Evolutionary conservation across 2,797 vertebrate species (phyloP).

Genomic region (Sparus aurata): DNA sequence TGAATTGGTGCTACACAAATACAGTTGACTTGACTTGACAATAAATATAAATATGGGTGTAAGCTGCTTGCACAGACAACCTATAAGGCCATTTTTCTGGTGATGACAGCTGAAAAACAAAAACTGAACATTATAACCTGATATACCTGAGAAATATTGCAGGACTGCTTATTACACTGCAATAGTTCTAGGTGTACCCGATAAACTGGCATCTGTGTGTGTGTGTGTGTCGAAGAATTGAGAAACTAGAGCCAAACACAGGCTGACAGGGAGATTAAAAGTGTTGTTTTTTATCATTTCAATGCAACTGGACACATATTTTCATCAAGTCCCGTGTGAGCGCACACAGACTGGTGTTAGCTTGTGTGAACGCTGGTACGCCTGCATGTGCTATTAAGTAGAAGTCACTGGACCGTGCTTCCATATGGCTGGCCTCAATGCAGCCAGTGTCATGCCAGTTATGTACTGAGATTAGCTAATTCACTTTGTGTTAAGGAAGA

Average conservation of each 20-base stretch:
- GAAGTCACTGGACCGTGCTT: slow-evolving; percentile 61
- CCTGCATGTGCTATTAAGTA: slow-evolving; percentile 55
- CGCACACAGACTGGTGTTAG: slow-evolving; percentile 1
- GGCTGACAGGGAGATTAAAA: slow-evolving; percentile 17
- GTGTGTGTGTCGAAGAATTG: neutral
- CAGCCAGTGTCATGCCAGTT: slow-evolving; percentile 58
- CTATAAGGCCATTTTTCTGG: too few relatives aligned
- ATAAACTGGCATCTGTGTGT: neutral
- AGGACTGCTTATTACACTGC: neutral
- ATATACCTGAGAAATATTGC: neutral
- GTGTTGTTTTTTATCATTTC: slow-evolving; percentile 21
- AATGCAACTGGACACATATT: slow-evolving; percentile 33
- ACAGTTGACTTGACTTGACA: too few relatives aligned
- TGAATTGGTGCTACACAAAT: too few relatives aligned
- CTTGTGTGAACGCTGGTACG: slow-evolving; percentile 30
- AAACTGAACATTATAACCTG: neutral
- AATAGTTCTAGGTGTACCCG: too few relatives aligned
- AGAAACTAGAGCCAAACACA: slow-evolving; percentile 13
- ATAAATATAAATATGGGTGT: too few relatives aligned
- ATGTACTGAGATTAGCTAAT: slow-evolving; percentile 55
- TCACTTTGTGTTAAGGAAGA: slow-evolving; percentile 54
- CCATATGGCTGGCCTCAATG: slow-evolving; percentile 50
- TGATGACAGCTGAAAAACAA: neutral
- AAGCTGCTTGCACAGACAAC: too few relatives aligned
- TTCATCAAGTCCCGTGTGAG: slow-evolving; percentile 39